Evolutionary conservation across 2,888 invertebrate genomes (phyloP).

Genomic region (Microplitis manilae): DNA sequence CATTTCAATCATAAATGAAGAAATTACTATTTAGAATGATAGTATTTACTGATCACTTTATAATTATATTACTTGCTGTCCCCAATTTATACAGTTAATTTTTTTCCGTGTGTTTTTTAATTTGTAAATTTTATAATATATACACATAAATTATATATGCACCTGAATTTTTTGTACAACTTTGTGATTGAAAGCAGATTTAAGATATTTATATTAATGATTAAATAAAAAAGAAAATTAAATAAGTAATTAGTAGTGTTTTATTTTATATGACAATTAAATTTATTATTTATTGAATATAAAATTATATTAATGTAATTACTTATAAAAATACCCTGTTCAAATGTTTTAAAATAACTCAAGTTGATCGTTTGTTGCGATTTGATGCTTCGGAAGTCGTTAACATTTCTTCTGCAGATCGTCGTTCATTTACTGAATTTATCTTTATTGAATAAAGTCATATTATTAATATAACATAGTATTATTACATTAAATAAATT

Average conservation of each 20-base stretch:
- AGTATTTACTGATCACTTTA: too few relatives aligned
- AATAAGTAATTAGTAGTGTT: not conserved
- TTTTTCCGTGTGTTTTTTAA: not conserved
- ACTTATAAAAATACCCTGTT: not conserved
- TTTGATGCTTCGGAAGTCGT: not conserved
- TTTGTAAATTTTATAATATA: not conserved
- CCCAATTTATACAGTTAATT: too few relatives aligned
- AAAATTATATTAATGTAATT: not conserved
- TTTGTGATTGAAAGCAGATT: not conserved
- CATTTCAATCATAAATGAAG: too few relatives aligned
- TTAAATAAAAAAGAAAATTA: slow-evolving; percentile 18
- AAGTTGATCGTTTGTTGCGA: not conserved
- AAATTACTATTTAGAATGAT: too few relatives aligned
- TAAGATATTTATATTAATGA: not conserved
- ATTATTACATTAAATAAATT: too few relatives aligned
- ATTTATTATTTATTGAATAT: slow-evolving; percentile 1
- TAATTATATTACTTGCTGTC: too few relatives aligned
- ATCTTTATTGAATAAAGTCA: not conserved
- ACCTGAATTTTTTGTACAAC: slow-evolving; percentile 14
- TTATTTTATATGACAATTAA: slow-evolving; percentile 16
- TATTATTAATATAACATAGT: too few relatives aligned
- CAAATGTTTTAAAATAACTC: not conserved
- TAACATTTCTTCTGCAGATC: not conserved
- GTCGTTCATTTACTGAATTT: not conserved
- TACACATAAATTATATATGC: not conserved